Percentiles rank a stretch among this genome's conserved stretches.
Conservation (phyloP, 2,888 invertebrate genomes). For the Lamellibrachia satsuma region DNA sequence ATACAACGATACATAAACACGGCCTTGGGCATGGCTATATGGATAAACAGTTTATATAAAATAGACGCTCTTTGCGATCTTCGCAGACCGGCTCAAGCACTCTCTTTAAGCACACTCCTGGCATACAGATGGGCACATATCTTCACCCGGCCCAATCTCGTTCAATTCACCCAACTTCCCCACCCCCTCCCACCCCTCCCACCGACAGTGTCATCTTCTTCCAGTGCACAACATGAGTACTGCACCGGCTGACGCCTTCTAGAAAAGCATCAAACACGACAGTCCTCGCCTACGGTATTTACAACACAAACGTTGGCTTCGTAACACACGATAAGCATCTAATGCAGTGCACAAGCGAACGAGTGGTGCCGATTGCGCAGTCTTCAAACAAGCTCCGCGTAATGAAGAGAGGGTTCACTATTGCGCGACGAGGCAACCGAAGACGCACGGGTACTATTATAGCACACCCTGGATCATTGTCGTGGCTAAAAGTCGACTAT, state of each 20-base stretch:
- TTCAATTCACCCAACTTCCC: neutral
- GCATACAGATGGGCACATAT: neutral
- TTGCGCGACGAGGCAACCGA: neutral
- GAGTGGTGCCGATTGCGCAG: neutral
- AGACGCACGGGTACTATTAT: neutral
- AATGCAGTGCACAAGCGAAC: constrained; percentile 4
- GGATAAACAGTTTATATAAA: constrained; percentile 17
- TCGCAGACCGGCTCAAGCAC: neutral
- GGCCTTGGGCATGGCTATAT: constrained; percentile 8
- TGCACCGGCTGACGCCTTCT: neutral
- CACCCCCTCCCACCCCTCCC: no score
- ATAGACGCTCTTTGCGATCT: neutral
- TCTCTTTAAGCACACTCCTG: constrained; percentile 17
- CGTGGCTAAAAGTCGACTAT: neutral
- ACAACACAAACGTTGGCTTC: neutral
- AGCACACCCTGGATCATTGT: neutral
- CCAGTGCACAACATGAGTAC: neutral
- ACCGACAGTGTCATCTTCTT: neutral
- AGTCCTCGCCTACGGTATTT: neutral
- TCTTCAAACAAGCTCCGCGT: neutral
- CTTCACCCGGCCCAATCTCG: neutral
- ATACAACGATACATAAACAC: constrained; percentile 9
- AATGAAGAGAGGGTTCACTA: neutral
- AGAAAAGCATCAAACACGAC: neutral
- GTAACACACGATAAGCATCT: neutral